Conservation (phyloP, 1,140 invertebrate genomes). For the Ectropis grisescens region DNA sequence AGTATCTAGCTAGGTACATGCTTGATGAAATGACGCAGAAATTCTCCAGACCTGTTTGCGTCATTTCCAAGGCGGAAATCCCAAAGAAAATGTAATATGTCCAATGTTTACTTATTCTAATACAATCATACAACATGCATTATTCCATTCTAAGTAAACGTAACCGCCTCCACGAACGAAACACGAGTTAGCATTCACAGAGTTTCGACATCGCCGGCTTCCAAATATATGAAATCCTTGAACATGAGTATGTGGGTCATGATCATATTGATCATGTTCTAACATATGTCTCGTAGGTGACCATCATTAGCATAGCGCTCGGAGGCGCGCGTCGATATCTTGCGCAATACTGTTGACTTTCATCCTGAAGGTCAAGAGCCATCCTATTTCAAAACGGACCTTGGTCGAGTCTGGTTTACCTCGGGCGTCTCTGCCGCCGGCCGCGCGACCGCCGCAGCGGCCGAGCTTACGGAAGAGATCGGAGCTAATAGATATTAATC, state of each 20-base stretch:
- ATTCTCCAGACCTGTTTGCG: slow-evolving; percentile 9
- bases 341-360: slow-evolving; percentile 67
- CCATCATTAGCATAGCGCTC: slow-evolving; percentile 61
- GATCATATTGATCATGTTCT: slow-evolving; percentile 62
- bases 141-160: slow-evolving; percentile 7
- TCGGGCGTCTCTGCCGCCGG: slow-evolving; percentile 27
- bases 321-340: slow-evolving; percentile 43
- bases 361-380: slow-evolving; percentile 68
- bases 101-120: slow-evolving; percentile 1
- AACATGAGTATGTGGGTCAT: slow-evolving; percentile 62
- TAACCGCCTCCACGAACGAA: slow-evolving; percentile 33
- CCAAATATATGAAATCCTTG: slow-evolving; percentile 69
- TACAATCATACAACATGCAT: not conserved
- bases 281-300: slow-evolving; percentile 49
- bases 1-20: too few species aligned
- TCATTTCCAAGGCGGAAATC: slow-evolving; percentile 11
- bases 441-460: slow-evolving; percentile 25
- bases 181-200: slow-evolving; percentile 54
- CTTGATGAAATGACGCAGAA: slow-evolving; percentile 17
- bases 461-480: slow-evolving; percentile 48
- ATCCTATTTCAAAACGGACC: slow-evolving; percentile 69
- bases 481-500: slow-evolving; percentile 41
- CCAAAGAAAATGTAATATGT: slow-evolving; percentile 14
- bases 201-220: slow-evolving; percentile 64
- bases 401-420: slow-evolving; percentile 60